phyloP scores from a whole-genome alignment of 1,140 invertebrate genomes.

The Calosoma granatense region DNA sequence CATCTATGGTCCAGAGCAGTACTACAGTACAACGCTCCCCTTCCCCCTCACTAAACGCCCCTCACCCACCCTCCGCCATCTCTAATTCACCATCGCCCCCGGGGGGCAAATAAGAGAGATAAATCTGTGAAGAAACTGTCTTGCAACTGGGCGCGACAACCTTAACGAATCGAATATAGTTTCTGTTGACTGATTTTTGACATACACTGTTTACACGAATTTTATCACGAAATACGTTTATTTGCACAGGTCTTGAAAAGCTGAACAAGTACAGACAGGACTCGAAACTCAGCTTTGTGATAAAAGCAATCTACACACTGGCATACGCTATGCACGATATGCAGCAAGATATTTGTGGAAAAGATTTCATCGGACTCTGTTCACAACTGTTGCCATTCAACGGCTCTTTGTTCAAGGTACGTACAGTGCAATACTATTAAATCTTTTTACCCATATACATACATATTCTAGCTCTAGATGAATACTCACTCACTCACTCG shows the following conservation, averaged over 20 bases:
- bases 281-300: slow-evolving; percentile 67
- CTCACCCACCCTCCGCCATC: too few relatives aligned
- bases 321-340: slow-evolving; percentile 61
- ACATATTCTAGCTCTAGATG: too few relatives aligned
- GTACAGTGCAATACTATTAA: slow-evolving; percentile 2
- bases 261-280: slow-evolving; percentile 53
- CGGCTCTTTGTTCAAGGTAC: slow-evolving; percentile 40
- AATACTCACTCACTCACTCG: too few relatives aligned
- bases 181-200: background rate
- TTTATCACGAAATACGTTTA: background rate
- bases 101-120: too few relatives aligned
- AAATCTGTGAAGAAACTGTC: too few relatives aligned
- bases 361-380: slow-evolving; percentile 43
- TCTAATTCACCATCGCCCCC: too few relatives aligned
- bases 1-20: too few relatives aligned
- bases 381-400: slow-evolving; percentile 56
- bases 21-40: too few relatives aligned
- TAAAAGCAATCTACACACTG: slow-evolving; percentile 61
- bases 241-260: slow-evolving; percentile 38
- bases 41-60: too few relatives aligned
- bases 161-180: too few relatives aligned
- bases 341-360: slow-evolving; percentile 44
- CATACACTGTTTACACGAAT: background rate
- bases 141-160: too few relatives aligned
- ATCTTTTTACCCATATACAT: too few relatives aligned